A percentile compares a stretch with the other conserved stretches of the same genome.
These are phyloP conservation scores for Phyllopteryx taeniolatus DNA, from an alignment of 2,113 vertebrate genomes.

Conservation along the genomic window DNA sequence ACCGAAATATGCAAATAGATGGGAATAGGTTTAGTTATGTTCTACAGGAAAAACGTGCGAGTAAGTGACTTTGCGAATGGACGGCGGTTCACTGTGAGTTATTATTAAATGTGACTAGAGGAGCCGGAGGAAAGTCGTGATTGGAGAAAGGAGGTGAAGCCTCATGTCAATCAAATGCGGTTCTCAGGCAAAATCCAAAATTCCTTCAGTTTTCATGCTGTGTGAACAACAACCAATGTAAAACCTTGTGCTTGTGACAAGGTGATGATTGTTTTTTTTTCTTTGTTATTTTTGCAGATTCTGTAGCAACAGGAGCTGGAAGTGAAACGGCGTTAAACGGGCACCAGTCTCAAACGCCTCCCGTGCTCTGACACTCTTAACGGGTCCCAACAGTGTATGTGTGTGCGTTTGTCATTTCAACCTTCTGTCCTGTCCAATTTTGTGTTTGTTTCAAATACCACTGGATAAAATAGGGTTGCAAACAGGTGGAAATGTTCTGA, in stretches of 20 bases:
- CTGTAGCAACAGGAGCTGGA: conserved; percentile 11
- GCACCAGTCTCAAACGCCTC: conserved; percentile 51
- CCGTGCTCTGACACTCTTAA: conserved; percentile 56
- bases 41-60: no score
- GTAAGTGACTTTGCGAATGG: no score
- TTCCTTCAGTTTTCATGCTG: no score
- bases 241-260: no score
- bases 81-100: no score
- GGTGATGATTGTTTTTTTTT: conserved; percentile 12
- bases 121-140: no score
- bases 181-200: no score
- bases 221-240: background rate
- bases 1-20: no score
- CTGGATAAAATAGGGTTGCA: background rate
- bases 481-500: background rate
- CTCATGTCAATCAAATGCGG: background rate
- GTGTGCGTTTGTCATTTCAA: conserved; percentile 5
- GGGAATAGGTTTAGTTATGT: no score
- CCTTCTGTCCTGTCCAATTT: background rate
- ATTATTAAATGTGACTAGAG: no score
- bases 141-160: background rate
- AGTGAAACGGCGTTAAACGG: conserved; percentile 32
- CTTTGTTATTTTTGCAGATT: conserved; percentile 9
- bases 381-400: background rate
- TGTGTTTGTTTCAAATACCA: conserved; percentile 10